These are phyloP conservation scores for Trissoscelio sp. DNA, from an alignment of 2,888 invertebrate species.

Conservation along the genomic window DNA sequence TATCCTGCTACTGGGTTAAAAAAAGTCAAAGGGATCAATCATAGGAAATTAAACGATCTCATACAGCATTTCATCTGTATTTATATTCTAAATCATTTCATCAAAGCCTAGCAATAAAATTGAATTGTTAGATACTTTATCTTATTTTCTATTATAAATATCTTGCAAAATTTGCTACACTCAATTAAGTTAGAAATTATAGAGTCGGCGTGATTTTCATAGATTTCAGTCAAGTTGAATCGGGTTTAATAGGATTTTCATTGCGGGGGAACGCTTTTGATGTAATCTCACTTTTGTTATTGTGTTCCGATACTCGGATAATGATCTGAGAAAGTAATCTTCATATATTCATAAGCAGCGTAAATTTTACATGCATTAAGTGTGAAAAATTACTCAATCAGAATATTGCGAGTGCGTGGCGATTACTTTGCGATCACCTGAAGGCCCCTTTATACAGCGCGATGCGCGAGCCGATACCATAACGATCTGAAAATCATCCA, in stretches of 20 bases:
- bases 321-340: constrained; percentile 31
- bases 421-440: constrained; percentile 29
- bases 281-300: constrained; percentile 34
- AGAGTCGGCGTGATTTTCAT: neutral
- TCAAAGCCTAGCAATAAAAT: neutral
- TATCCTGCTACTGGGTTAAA: constrained; percentile 6
- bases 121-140: neutral
- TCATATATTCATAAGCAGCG: constrained; percentile 24
- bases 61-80: constrained; percentile 5
- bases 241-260: neutral
- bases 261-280: constrained; percentile 8
- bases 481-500: constrained; percentile 48
- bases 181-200: neutral
- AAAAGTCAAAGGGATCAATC: constrained; percentile 12
- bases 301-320: constrained; percentile 20
- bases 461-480: constrained; percentile 42
- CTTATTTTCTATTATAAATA: neutral
- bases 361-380: constrained; percentile 45
- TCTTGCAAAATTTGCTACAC: neutral
- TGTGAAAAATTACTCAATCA: constrained; percentile 64
- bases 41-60: constrained; percentile 6
- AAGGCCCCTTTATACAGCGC: constrained; percentile 31
- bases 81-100: neutral
- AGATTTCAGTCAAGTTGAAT: neutral
- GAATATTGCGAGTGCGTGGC: constrained; percentile 22